Evolutionary conservation across 1,140 invertebrate species (phyloP), one percentile per base, ranked within the genome.

Genomic region (Brachionus asplanchnoidis): DNA sequence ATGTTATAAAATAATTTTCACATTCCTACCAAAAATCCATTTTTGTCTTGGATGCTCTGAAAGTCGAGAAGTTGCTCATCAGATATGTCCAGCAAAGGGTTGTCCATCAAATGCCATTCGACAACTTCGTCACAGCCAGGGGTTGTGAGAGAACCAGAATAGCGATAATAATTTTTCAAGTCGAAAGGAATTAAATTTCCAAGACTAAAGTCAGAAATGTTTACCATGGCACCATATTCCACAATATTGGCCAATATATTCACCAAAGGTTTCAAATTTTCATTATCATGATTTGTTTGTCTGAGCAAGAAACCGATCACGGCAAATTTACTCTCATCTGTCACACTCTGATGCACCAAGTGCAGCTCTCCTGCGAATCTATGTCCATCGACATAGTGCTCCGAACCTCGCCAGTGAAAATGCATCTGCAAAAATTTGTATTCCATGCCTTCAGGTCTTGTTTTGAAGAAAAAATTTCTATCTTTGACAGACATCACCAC

Each of bases 351-450:
- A 36, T 65, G 65, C 12, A 82, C 79, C 36, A 82, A 82, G 12
- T 82, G 79, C 14, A 82, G 9, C 26, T 82, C 79, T 3, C 53
- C 79, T 12, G 53, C 79, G 12, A 42, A 82, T 42, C 53, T 40
- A 46, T 82, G 79, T 26, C 65, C 53, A 65, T 82, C 53, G 11
- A 82, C 65, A 42, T 40, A 82, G 42, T 82, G 79, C 26, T 82
- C 79, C 7, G 79, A 82, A 23, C 53, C 79, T 12, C 53, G 9
- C 79, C 79, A 82, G 32, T 82, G 79, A 42, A 68, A 68, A 82
- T 82, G 79, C 53, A 68, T 68, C 42, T 82, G 79, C 9, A 82
- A 36, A 36, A 82, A 46, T n/a, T 82, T 82, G 20, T 82, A 82
- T 20, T 82, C 36, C 17, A 20, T 28, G 11, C 26, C 20, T 3